Percentiles rank a stretch among this genome's conserved stretches.
Conservation (phyloP, 2,797 vertebrate genomes). For the Arctocebus calabarensis region DNA sequence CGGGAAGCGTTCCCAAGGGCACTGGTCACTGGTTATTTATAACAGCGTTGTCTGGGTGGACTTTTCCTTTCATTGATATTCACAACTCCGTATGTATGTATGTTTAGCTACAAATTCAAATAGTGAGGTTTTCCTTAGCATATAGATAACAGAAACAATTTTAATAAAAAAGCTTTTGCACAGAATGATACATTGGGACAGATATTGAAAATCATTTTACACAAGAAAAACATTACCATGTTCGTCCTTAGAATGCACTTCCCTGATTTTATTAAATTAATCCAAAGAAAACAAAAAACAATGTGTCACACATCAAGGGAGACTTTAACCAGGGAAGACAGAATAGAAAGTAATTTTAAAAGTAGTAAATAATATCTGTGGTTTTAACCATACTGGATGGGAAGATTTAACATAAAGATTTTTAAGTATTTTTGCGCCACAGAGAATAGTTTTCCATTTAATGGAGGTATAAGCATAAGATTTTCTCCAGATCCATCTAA, state of each 20-base stretch:
- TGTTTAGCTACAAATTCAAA: background rate
- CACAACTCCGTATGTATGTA: background rate
- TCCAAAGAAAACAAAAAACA: background rate
- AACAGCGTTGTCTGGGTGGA: too few relatives aligned
- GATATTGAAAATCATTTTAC: background rate
- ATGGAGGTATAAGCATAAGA: background rate
- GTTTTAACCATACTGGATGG: background rate
- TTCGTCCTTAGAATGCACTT: background rate
- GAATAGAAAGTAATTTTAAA: background rate
- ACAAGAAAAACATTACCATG: background rate
- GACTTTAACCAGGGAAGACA: background rate
- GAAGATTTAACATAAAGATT: background rate
- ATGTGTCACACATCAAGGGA: background rate
- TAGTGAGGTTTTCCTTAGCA: background rate
- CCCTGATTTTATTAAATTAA: background rate
- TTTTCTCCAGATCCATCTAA: background rate
- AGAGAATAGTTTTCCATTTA: constrained; percentile 11
- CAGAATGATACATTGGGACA: background rate
- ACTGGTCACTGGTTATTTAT: too few relatives aligned
- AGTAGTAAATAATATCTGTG: background rate
- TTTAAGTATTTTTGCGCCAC: background rate
- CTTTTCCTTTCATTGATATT: too few relatives aligned
- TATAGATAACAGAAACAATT: background rate
- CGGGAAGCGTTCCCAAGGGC: rapidly evolving
- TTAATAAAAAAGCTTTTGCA: background rate